Evolutionary conservation across 2,888 invertebrate genomes (phyloP).

Genomic region (Mactromeris polynyma): DNA sequence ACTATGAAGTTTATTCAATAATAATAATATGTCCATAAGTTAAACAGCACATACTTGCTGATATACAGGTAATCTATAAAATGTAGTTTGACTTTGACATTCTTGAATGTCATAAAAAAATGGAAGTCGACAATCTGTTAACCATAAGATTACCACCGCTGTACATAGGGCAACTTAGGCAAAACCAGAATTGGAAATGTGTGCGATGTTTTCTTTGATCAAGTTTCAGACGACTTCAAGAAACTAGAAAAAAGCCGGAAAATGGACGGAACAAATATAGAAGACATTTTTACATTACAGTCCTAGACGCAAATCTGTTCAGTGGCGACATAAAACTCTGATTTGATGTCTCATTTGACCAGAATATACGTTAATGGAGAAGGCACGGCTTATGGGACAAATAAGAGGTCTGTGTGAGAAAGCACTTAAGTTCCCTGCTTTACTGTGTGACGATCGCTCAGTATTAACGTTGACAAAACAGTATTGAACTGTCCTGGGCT

Average conservation of each 20-base stretch:
- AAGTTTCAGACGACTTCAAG: too few species aligned
- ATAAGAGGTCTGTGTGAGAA: constrained; percentile 32
- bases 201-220: too few species aligned
- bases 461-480: constrained; percentile 49
- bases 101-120: too few species aligned
- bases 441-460: constrained; percentile 32
- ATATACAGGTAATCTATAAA: too few species aligned
- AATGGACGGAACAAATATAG: background rate
- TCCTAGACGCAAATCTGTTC: background rate
- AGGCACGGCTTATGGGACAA: constrained; percentile 47
- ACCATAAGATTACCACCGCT: too few species aligned
- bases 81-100: too few species aligned
- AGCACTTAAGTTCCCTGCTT: constrained; percentile 39
- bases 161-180: too few species aligned
- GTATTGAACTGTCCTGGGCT: constrained; percentile 18
- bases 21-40: too few species aligned
- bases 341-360: constrained; percentile 12
- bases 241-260: background rate
- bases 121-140: too few species aligned
- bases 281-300: constrained; percentile 10
- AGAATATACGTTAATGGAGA: constrained; percentile 37
- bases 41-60: too few species aligned
- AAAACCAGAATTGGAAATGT: too few species aligned
- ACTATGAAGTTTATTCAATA: too few species aligned
- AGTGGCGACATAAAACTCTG: background rate